Evolutionary conservation across 2,113 vertebrate species (phyloP), one percentile per base, ranked within the genome.

Genomic region (Procavia capensis): DNA sequence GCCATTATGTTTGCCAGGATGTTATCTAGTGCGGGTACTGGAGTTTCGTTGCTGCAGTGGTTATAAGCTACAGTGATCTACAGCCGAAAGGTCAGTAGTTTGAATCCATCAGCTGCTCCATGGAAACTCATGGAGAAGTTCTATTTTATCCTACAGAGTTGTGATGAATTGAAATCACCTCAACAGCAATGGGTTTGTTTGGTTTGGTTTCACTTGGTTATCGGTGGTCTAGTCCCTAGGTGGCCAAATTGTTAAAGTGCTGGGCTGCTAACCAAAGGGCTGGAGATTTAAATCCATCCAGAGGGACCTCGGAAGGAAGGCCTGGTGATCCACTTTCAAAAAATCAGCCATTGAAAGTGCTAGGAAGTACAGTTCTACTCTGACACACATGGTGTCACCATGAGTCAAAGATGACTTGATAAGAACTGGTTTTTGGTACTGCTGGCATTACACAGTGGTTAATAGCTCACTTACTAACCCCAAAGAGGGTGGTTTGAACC

Each of bases 21-120:
- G 13, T 39, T 54, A 7, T 0, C 4, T 4, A 0, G 1, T 1
- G 41, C 0, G 14, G 29, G 9, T 13, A 54, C 14, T 54, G 50
- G 50, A 54, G 50, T 16, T 16, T 16, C 17, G 50, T 4, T 54
- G 50, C 13, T 13, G 50, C 50, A 54, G 50, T 54, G 14, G 50
- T 54, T 54, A 54, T 4, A 16, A 54, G 50, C 47, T 50, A 50
- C 47, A 13, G 47, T 50, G 47, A 50, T 8, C 50, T 54, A 54
- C 50, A 54, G 50, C 50, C 50, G 17, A 54, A 16, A 54, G 50
- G 50, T 54, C 14, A 54, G 14, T 16, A 54, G 50, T 54, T 54
- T 13, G 11, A 54, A 54, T 54, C 50, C 50, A 54, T 16, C 50
- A 54, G 50, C 50, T 16, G 50, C 50, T 54, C 50, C 50, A 16